Base-by-base conservation (phyloP, 1,140 invertebrate species). In the Camponotus floridanus region DNA sequence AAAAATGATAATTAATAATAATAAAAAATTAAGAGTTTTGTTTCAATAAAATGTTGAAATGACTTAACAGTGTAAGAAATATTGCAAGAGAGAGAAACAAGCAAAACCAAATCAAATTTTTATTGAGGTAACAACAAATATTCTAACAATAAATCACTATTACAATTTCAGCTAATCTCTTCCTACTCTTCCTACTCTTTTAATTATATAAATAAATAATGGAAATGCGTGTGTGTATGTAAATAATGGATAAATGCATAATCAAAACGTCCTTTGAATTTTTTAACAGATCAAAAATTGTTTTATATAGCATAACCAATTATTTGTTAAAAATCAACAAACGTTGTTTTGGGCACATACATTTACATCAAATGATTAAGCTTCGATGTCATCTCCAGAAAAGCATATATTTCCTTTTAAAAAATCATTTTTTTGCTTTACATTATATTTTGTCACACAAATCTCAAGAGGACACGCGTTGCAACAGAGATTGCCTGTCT, bases 381-480 rank as follows among this genome's bases (percentile, higher is more conserved):
- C 3, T 15, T 8, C 18, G 18, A 59, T 1, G 9, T 65, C 51
- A 42, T 2, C 3, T 26, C 26, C 15, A 26, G 26, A 3, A 73
- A 59, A 39, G 3, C 62, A 61, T n/a, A 9, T 42, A 42, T 42
- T 8, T 42, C 0, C 6, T 9, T 4, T 51, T 51, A 5, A 51
- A 18, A 51, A 18, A 73, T 21, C 61, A 36, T 15, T 62, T 73
- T 68, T 42, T 51, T 18, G 21, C 15, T 5, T 57, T n/a, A 45
- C 18, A 65, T 68, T 78, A 85, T 65, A 67, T 1, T 51, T 67
- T 62, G 55, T 83, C 71, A 65, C 48, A 51, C 13, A 51, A 48
- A 73, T 45, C 51, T 87, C 57, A 73, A 79, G 78, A 79, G 87
- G 71, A 89, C 87, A 89, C 61, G 64, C 71, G 59, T 33, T 86